Base-by-base conservation (phyloP, 2,888 invertebrate genomes). In the Drosophila flavopinicola region DNA sequence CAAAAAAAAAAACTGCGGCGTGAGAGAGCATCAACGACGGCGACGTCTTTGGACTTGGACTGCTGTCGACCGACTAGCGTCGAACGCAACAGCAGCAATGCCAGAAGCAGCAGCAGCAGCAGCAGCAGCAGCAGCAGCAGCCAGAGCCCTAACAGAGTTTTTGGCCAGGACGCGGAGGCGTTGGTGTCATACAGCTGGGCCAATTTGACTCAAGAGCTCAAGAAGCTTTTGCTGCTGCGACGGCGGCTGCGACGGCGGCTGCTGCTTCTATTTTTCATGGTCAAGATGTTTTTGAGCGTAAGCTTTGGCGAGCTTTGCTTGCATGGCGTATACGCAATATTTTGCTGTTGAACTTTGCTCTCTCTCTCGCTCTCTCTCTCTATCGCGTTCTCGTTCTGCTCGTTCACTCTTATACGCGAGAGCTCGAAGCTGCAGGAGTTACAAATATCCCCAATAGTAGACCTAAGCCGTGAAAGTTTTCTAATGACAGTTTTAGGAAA, bases 41-140 rank as follows among this genome's bases (percentile, higher is more conserved):
- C 76, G 73, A 72, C 80, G 80, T 78, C 78, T 84, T 76, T 73
- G 65, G 60, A 64, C 84, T 76, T 69, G 84, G 66, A 84, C 78
- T 73, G 84, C 61, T 84, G 78, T 65, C 66, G 69, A 78, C 63
- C 84, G 84, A 77, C 83, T 73, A 56, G 63, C 60, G 35, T 33
- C 59, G 54, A 54, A 48, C 54, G 58, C 37, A 20, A 24, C 35
- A 54, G 35, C 59, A 30, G 38, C 47, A 57, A 27, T 5, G 10
- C 37, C 41, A 47, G 4, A 2, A 30, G 3, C 63, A 29, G 6
- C 27, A 24, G 10, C 25, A 20, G 11, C 20, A 20, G 20, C 20
- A 20, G 20, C 20, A 5, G 6, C 42, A 11, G 9, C 27, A 15
- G 17, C 24, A 38, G 20, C 54, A 52, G 13, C 25, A 15, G 25